Conservation (phyloP, 2,888 invertebrate genomes). For the Lasioglossum morio region DNA sequence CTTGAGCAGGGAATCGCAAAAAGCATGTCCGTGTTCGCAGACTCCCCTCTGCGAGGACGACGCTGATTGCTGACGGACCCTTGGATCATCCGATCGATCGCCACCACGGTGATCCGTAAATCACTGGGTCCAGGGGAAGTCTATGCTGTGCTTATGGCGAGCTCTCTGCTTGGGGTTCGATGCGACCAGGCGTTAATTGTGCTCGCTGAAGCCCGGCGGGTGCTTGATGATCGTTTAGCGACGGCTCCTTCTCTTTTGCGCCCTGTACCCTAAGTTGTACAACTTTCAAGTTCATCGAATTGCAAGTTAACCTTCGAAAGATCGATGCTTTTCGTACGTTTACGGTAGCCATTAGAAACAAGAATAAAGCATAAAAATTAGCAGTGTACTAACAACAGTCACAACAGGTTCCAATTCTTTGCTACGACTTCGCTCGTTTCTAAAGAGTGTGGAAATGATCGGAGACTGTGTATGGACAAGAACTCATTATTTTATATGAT, state of each 20-base stretch:
- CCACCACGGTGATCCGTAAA: not conserved
- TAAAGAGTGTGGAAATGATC: not conserved
- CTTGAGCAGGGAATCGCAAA: conserved; percentile 49
- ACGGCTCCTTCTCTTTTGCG: not conserved
- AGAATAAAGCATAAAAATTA: too few relatives aligned
- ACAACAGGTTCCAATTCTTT: not conserved
- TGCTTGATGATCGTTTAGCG: conserved; percentile 2
- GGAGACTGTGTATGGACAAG: too few relatives aligned
- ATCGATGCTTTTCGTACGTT: too few relatives aligned
- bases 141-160: not conserved
- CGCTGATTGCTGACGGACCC: conserved; percentile 52
- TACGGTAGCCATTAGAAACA: too few relatives aligned
- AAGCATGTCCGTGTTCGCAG: conserved; percentile 43
- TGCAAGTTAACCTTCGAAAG: not conserved
- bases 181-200: not conserved
- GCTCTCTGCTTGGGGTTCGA: not conserved
- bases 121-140: not conserved
- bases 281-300: not conserved
- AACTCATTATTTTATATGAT: too few relatives aligned
- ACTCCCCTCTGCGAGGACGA: conserved; percentile 7
- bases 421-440: not conserved
- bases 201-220: not conserved
- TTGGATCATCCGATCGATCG: conserved; percentile 24
- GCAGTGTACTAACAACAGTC: too few relatives aligned
- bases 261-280: not conserved